Evolutionary conservation across 2,888 invertebrate genomes (phyloP).

Genomic region (Loripinus fragilis): DNA sequence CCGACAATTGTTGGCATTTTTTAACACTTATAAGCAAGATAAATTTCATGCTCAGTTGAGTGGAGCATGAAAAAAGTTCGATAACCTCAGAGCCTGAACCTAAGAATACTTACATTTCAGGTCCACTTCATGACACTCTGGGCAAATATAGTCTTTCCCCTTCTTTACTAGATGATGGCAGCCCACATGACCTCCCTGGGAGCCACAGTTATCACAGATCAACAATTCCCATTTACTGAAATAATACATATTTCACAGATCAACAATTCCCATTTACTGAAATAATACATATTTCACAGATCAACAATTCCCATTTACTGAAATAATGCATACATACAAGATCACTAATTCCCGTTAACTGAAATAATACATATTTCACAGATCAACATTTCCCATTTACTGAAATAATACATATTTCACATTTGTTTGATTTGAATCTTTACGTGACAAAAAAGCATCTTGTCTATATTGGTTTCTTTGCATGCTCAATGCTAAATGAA

Average conservation of each 20-base stretch:
- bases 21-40: no score
- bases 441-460: no score
- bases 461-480: no score
- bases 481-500: no score
- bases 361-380: no score
- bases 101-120: constrained; percentile 51
- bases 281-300: constrained; percentile 84
- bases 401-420: no score
- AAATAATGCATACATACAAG: constrained; percentile 83
- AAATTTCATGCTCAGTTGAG: no score
- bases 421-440: no score
- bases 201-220: constrained; percentile 86
- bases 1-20: no score
- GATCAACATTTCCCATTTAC: no score
- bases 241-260: constrained; percentile 84
- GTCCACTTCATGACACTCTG: constrained; percentile 81
- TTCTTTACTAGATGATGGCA: constrained; percentile 84
- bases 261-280: constrained; percentile 85
- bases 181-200: constrained; percentile 85
- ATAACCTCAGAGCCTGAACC: no score
- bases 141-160: constrained; percentile 84
- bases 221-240: constrained; percentile 85
- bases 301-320: constrained; percentile 85
- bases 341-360: constrained; percentile 86
- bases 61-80: no score